A percentile compares a stretch with the other conserved stretches of the same genome.
Evolutionary conservation across 2,113 vertebrate genomes (phyloP).

Genomic region (Psittacula cyanocephala): DNA sequence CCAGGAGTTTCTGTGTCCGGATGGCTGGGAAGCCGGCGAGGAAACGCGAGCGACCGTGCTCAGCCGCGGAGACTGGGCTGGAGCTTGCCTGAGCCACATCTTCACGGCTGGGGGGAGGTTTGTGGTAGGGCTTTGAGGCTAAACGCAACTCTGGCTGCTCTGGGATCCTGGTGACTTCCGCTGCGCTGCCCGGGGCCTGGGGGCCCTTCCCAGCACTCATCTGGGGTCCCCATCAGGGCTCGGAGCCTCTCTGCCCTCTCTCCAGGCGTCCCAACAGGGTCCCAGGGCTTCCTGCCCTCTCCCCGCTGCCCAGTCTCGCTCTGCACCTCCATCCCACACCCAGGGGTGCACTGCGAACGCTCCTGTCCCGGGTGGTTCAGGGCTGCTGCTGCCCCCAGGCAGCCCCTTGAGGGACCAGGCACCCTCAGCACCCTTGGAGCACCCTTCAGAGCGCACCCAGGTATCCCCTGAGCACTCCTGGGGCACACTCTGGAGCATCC

Average conservation of each 20-base stretch:
- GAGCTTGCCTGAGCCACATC: neutral
- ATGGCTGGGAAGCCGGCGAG: neutral
- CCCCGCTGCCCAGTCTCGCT: neutral
- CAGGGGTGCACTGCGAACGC: neutral
- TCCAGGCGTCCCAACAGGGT: neutral
- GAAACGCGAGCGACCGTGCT: neutral
- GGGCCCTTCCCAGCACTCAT: neutral
- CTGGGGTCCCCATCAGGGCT: neutral
- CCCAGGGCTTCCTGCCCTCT: neutral
- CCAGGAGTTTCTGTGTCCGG: neutral
- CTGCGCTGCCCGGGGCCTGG: neutral
- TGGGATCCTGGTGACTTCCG: neutral
- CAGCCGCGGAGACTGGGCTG: neutral
- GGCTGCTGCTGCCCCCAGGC: neutral
- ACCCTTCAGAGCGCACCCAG: neutral
- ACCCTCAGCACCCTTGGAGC: neutral
- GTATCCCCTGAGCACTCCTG: neutral
- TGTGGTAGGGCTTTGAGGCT: neutral
- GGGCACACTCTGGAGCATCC: neutral
- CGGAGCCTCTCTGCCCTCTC: neutral
- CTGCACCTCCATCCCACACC: neutral
- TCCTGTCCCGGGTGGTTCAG: neutral
- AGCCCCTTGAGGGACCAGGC: neutral
- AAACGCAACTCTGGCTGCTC: neutral
- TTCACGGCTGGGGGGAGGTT: neutral